phyloP scores from a whole-genome alignment of 35 echinoderm and acorn worm species.

The Heliocidaris tuberculata region DNA sequence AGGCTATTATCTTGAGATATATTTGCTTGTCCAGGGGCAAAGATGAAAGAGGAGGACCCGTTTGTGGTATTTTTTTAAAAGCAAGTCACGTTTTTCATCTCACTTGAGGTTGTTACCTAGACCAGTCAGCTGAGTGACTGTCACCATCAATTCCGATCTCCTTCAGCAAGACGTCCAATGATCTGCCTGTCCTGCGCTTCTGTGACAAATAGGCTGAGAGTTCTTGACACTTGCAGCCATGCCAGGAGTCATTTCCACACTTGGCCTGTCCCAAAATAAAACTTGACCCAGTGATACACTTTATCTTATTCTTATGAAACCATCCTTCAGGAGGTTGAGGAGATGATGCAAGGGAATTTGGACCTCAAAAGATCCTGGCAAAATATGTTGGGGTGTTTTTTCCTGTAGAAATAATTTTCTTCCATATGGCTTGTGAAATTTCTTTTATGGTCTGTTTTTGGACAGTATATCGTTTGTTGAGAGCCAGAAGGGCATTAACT shows the following conservation, averaged over 20 bases:
- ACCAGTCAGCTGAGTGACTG: not conserved
- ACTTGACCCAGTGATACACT: too few relatives aligned
- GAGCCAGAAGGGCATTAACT: too few relatives aligned
- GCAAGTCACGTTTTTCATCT: not conserved
- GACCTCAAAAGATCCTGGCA: too few relatives aligned
- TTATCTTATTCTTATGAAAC: too few relatives aligned
- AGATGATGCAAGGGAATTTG: too few relatives aligned
- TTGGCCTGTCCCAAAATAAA: too few relatives aligned
- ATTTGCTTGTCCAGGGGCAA: not conserved
- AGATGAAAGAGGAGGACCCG: not conserved
- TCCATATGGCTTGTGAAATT: not conserved
- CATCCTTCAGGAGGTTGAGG: too few relatives aligned
- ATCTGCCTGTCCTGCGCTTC: not conserved
- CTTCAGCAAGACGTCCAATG: too few relatives aligned
- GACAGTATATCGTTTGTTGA: not conserved
- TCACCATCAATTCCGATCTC: not conserved
- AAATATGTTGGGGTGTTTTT: not conserved
- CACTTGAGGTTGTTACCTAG: not conserved
- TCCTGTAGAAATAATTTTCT: not conserved
- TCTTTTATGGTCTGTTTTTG: not conserved
- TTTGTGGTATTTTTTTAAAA: not conserved
- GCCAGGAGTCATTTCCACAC: too few relatives aligned
- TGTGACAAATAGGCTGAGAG: not conserved
- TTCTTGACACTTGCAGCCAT: too few relatives aligned
- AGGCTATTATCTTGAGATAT: not conserved